Percentiles rank a stretch among this genome's conserved stretches.
phyloP scores from a whole-genome alignment of 2,113 vertebrate species.

The Melanostigma gelatinosum region DNA sequence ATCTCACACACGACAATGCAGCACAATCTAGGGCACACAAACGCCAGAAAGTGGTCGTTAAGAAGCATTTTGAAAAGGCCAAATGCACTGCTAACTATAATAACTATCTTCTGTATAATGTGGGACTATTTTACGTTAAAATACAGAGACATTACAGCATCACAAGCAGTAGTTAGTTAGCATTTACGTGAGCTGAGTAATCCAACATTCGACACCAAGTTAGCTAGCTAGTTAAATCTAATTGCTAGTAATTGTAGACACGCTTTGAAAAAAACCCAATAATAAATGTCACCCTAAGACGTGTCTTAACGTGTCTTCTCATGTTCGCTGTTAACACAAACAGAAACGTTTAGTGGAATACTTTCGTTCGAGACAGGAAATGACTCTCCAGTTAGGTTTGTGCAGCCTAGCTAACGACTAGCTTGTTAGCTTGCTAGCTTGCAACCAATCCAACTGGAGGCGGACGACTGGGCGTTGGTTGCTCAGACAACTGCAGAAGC shows the following conservation, averaged over 20 bases:
- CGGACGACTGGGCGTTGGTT: conserved; percentile 82
- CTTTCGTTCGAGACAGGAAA: conserved; percentile 72
- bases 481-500: conserved; percentile 73
- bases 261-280: background rate
- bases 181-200: conserved; percentile 36
- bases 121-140: background rate
- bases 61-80: background rate
- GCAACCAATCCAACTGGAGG: conserved; percentile 63
- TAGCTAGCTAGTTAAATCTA: conserved; percentile 21
- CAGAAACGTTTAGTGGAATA: conserved; percentile 13
- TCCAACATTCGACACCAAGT: conserved; percentile 33
- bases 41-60: background rate
- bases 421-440: conserved; percentile 55
- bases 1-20: conserved; percentile 17
- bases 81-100: background rate
- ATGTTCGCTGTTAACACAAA: background rate
- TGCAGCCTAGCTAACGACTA: conserved; percentile 51
- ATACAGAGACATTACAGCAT: background rate
- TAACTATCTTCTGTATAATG: background rate
- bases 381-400: conserved; percentile 69
- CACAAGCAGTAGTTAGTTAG: conserved; percentile 15
- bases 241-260: background rate
- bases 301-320: background rate
- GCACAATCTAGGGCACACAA: background rate
- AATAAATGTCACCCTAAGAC: no score